phyloP scores from a whole-genome alignment of 2,113 vertebrate species.

The Apistogramma diplotaenia region DNA sequence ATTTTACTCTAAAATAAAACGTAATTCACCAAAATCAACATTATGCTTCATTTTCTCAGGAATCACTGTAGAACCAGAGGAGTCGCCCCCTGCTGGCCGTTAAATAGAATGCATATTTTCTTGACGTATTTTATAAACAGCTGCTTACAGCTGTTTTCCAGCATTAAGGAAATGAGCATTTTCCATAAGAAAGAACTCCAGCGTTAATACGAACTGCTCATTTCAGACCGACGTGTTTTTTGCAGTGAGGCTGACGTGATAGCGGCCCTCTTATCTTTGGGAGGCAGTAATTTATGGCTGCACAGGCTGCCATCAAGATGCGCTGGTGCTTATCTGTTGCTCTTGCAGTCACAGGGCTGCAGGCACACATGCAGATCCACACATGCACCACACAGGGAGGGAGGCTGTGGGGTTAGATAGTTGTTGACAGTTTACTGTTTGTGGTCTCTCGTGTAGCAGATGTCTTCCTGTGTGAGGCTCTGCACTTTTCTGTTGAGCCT shows the following conservation, averaged over 20 bases:
- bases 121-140: background rate
- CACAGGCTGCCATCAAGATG: constrained; percentile 20
- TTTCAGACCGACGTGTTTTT: background rate
- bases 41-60: background rate
- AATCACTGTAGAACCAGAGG: background rate
- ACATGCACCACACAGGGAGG: background rate
- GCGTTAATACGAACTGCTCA: background rate
- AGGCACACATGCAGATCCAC: background rate
- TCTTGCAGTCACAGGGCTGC: constrained; percentile 20
- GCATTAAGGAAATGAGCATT: background rate
- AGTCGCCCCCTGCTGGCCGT: background rate
- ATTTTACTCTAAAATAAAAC: background rate
- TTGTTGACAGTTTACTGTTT: constrained; percentile 73
- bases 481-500: constrained; percentile 51
- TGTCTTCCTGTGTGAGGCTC: constrained; percentile 70
- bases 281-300: constrained; percentile 47
- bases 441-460: constrained; percentile 62
- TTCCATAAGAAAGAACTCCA: background rate
- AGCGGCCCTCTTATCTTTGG: constrained; percentile 37
- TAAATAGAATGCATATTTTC: background rate
- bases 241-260: constrained; percentile 9
- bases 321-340: constrained; percentile 51
- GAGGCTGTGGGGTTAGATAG: constrained; percentile 37
- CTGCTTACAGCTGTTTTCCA: background rate
- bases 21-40: background rate